Percentiles rank a stretch among this genome's conserved stretches.
phyloP scores from a whole-genome alignment of 2,888 invertebrate genomes.

The Stenurella melanura region DNA sequence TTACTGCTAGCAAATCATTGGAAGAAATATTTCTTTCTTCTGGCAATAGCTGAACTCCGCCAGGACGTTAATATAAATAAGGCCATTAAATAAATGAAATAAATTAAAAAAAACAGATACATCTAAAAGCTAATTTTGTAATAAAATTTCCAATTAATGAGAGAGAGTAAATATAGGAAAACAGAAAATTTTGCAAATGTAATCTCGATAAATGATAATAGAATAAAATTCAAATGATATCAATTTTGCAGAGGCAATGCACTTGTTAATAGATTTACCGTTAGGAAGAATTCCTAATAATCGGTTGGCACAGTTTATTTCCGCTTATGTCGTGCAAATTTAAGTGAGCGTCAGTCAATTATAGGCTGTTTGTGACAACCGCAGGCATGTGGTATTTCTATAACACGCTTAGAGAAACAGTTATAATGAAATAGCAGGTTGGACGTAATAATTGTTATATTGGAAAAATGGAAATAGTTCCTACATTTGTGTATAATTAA shows the following conservation, averaged over 20 bases:
- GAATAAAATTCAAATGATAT: slow-evolving; percentile 3
- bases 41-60: too few species aligned
- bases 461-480: slow-evolving; percentile 29
- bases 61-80: too few species aligned
- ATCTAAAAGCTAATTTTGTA: too few species aligned
- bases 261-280: slow-evolving; percentile 28
- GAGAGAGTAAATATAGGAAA: too few species aligned
- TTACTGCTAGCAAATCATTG: too few species aligned
- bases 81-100: too few species aligned
- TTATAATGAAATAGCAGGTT: slow-evolving; percentile 33
- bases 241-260: slow-evolving; percentile 11
- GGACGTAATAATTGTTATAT: slow-evolving; percentile 1
- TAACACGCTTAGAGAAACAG: slow-evolving; percentile 35
- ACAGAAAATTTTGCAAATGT: too few species aligned
- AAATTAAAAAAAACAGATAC: too few species aligned
- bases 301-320: slow-evolving; percentile 47
- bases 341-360: slow-evolving; percentile 52
- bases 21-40: too few species aligned
- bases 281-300: slow-evolving; percentile 34
- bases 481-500: slow-evolving; percentile 4
- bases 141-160: too few species aligned
- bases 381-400: slow-evolving; percentile 48
- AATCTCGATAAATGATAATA: too few species aligned
- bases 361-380: slow-evolving; percentile 55
- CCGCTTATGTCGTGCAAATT: slow-evolving; percentile 53